These are phyloP conservation scores for Aleiodes testaceus DNA, from an alignment of 2,888 invertebrate genomes.

Conservation along the genomic window DNA sequence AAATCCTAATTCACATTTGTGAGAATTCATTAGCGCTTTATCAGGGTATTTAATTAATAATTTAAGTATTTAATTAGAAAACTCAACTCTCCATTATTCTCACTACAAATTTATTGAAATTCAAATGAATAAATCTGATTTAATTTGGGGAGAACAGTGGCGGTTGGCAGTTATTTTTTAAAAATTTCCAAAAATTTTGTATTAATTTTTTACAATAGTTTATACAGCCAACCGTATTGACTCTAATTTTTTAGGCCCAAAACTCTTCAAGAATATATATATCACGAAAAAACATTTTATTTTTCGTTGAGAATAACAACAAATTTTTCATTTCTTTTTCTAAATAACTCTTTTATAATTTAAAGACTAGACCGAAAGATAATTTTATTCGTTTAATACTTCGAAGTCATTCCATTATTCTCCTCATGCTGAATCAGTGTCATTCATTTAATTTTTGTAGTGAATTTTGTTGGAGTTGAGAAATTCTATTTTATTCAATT, in stretches of 20 bases:
- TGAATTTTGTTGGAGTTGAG: slow-evolving; percentile 35
- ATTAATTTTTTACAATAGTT: slow-evolving; percentile 26
- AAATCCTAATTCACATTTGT: slow-evolving; percentile 31
- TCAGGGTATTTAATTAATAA: slow-evolving; percentile 31
- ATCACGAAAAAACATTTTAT: slow-evolving; percentile 18
- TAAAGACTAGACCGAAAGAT: slow-evolving; percentile 48
- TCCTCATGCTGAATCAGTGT: slow-evolving; percentile 22
- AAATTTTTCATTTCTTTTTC: neutral
- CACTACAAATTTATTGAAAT: neutral
- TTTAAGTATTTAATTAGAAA: neutral
- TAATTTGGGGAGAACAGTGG: neutral
- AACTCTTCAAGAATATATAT: slow-evolving; percentile 27
- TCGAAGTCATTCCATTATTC: slow-evolving; percentile 7
- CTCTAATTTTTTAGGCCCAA: slow-evolving; percentile 35
- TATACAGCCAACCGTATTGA: neutral
- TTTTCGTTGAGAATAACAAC: slow-evolving; percentile 36
- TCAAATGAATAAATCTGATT: neutral
- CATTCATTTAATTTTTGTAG: no score
- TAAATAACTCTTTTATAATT: slow-evolving; percentile 19
- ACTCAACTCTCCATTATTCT: neutral
- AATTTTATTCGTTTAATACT: slow-evolving; percentile 27
- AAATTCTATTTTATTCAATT: slow-evolving; percentile 31
- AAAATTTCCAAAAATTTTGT: slow-evolving; percentile 26
- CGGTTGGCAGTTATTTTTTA: slow-evolving; percentile 10
- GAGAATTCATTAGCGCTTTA: slow-evolving; percentile 20